A percentile compares a stretch with the other conserved stretches of the same genome.
phyloP scores from a whole-genome alignment of 1,140 invertebrate species.

The Arion vulgaris region DNA sequence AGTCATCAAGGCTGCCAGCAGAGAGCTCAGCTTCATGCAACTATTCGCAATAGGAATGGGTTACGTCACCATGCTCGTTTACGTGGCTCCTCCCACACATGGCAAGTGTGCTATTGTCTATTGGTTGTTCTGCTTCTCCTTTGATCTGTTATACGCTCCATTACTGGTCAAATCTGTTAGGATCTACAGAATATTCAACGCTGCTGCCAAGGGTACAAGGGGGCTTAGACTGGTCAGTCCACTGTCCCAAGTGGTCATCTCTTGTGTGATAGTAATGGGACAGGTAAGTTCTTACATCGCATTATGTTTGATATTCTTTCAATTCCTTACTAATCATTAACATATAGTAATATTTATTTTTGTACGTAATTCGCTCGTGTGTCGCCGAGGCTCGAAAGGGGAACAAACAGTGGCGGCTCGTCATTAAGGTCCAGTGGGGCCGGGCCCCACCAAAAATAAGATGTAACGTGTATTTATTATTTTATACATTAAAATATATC shows the following conservation, averaged over 20 bases:
- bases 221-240: slow-evolving; percentile 14
- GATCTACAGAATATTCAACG: slow-evolving; percentile 24
- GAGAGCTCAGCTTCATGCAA: slow-evolving; percentile 90
- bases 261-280: slow-evolving; percentile 17
- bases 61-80: slow-evolving; percentile 88
- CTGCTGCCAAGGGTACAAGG: not conserved
- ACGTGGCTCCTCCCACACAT: slow-evolving; percentile 79
- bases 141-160: slow-evolving; percentile 92
- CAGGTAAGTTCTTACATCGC: slow-evolving; percentile 30
- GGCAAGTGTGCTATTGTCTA: slow-evolving; percentile 72
- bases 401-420: no score
- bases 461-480: no score
- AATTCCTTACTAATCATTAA: no score
- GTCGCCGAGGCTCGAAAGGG: no score
- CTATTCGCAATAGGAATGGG: slow-evolving; percentile 89
- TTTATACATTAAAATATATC: no score
- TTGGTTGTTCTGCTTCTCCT: slow-evolving; percentile 86
- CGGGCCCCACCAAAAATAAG: no score
- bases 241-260: slow-evolving; percentile 23
- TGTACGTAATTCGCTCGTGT: no score
- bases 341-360: no score
- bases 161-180: slow-evolving; percentile 70
- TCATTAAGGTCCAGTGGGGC: no score
- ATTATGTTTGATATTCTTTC: no score
- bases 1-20: slow-evolving; percentile 89